Evolutionary conservation across 1,140 invertebrate genomes (phyloP), one percentile per base, ranked within the genome.

Genomic region (Drosophila erecta): DNA sequence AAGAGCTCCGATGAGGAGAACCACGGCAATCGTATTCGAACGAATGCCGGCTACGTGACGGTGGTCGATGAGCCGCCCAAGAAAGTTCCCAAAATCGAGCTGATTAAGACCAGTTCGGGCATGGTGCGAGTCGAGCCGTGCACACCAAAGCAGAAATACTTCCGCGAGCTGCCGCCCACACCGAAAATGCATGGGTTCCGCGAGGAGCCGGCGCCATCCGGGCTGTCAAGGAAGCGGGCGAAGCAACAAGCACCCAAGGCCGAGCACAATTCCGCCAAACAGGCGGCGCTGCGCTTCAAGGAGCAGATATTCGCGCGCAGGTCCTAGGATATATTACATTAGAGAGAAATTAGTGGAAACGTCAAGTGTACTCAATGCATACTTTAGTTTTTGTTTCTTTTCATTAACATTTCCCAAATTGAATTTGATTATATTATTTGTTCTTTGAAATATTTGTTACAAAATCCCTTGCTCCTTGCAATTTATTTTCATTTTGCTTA

Each of bases 1-100:
- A 89, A 84, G n/a, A 89, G 76, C 24, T 89, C 85, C 0, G 85
- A 89, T 44, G 76, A 90, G 24, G 84, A 89, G 46, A 90, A 84
- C 49, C 59, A 62, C 20, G 50, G n/a, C 15, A 8, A 46, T 2
- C 8, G 17, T 2, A 62, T 89, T 22, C 87, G 64, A 24, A 87
- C 49, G 1, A 89, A 50, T 38, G 84, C 84, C 5, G 84, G 84
- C 22, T 67, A 60, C 40, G 84, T 80, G 7, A 74, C 43, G 2
- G 72, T 83, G 3, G 49, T 37, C 44, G 38, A 38, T 4, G 51
- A 40, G n/a, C 44, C 22, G 8, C 44, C 17, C 17, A 54, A 14
- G 8, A 43, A 40, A 44, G 24, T 10, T 3, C 47, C 15, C 1
- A 17, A 8, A 7, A 51, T 77, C 54, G 53, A 67, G 41, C 47